These are phyloP conservation scores for Eleutherodactylus coqui DNA, from an alignment of 2,797 vertebrate genomes.

Conservation along the genomic window DNA sequence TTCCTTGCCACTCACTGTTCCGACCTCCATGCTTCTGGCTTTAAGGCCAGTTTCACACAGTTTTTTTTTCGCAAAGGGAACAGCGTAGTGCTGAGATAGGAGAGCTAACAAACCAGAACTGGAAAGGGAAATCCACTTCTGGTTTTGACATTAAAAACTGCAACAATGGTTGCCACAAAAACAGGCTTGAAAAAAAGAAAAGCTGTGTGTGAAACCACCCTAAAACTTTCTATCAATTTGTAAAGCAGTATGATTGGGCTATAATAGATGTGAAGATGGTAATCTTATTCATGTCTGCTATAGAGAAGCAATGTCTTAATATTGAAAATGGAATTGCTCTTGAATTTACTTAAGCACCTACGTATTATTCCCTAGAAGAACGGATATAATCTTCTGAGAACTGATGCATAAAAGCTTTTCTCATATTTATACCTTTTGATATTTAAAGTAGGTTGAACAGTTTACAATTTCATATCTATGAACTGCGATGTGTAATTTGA, in stretches of 20 bases:
- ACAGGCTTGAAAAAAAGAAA: too few relatives aligned
- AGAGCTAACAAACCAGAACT: too few relatives aligned
- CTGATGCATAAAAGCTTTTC: slow-evolving; percentile 3
- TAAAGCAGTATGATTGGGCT: not conserved
- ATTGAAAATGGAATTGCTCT: not conserved
- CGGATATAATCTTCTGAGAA: not conserved
- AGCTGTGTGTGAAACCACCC: too few relatives aligned
- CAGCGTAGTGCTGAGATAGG: too few relatives aligned
- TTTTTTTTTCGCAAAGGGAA: too few relatives aligned
- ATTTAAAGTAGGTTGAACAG: slow-evolving; percentile 1
- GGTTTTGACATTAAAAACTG: too few relatives aligned
- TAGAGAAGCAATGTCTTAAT: not conserved
- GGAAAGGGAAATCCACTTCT: too few relatives aligned
- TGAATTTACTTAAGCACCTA: slow-evolving; percentile 4
- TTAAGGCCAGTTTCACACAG: too few relatives aligned
- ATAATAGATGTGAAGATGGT: not conserved
- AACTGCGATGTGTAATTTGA: not conserved
- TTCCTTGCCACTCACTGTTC: too few relatives aligned
- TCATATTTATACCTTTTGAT: slow-evolving; percentile 6
- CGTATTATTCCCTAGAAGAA: not conserved
- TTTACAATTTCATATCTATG: not conserved
- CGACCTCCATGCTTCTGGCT: too few relatives aligned
- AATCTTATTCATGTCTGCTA: not conserved
- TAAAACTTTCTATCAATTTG: too few relatives aligned
- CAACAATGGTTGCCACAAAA: too few relatives aligned